A percentile compares a stretch with the other conserved stretches of the same genome.
Conservation (phyloP, 2,888 invertebrate genomes). For the Lamellibrachia columna region DNA sequence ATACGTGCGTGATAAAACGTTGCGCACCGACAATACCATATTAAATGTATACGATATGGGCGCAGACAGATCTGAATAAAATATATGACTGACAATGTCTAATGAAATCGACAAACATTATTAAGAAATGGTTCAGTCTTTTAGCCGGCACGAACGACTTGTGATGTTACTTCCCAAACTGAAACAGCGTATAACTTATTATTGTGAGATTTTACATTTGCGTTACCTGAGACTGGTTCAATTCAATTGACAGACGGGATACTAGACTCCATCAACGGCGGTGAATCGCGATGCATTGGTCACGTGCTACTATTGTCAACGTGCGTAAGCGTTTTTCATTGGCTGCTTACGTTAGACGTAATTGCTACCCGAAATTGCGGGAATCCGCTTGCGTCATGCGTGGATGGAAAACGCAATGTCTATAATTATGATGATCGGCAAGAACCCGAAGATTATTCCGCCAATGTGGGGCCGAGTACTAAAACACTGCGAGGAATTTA, state of each 20-base stretch:
- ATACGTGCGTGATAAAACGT: too few species aligned
- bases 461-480: too few species aligned
- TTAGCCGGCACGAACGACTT: not conserved
- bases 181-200: not conserved
- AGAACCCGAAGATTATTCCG: too few species aligned
- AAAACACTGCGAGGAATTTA: too few species aligned
- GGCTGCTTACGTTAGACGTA: not conserved
- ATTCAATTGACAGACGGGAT: not conserved
- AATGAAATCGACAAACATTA: not conserved
- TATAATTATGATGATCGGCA: too few species aligned
- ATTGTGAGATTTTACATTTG: not conserved
- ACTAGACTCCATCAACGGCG: not conserved
- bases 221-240: constrained; percentile 6
- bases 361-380: not conserved
- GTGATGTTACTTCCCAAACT: not conserved
- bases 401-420: not conserved
- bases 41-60: not conserved
- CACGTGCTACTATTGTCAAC: not conserved
- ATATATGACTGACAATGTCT: too few species aligned
- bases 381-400: not conserved
- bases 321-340: not conserved
- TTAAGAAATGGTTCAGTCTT: not conserved
- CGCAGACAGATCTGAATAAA: not conserved
- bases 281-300: not conserved
- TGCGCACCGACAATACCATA: not conserved